Evolutionary conservation across 2,888 invertebrate species (phyloP).

Genomic region (Apamea monoglypha): DNA sequence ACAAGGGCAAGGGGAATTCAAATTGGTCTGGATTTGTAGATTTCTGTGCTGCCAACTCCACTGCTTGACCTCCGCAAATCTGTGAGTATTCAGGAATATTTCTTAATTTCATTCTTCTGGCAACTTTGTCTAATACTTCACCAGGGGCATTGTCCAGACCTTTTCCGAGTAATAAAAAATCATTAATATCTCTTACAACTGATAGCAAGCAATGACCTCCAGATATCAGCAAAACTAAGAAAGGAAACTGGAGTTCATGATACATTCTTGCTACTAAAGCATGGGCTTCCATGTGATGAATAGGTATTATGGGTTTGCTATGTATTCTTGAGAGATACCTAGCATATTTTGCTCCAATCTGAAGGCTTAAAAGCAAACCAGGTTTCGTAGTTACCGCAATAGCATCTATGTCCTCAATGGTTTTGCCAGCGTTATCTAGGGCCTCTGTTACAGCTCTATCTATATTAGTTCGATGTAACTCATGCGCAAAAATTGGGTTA

Average conservation of each 20-base stretch:
- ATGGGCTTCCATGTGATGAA: constrained; percentile 99
- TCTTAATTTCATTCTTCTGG: constrained; percentile 95
- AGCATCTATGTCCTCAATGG: constrained; percentile 93
- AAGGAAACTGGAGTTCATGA: constrained; percentile 94
- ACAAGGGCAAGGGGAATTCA: constrained; percentile 92
- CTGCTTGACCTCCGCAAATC: constrained; percentile 95
- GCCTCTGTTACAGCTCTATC: constrained; percentile 93
- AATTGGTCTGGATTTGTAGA: constrained; percentile 92
- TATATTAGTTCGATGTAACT: constrained; percentile 95
- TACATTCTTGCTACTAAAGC: constrained; percentile 96
- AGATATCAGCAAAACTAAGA: constrained; percentile 96
- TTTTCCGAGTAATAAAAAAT: constrained; percentile 95
- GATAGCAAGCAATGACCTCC: constrained; percentile 97
- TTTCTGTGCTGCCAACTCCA: constrained; percentile 94
- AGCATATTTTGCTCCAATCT: constrained; percentile 95
- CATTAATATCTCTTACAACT: constrained; percentile 93
- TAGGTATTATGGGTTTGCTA: constrained; percentile 96
- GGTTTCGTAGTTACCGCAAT: constrained; percentile 98
- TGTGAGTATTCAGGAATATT: constrained; percentile 93
- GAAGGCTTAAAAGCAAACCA: constrained; percentile 94
- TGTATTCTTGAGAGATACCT: constrained; percentile 92
- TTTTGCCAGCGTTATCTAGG: constrained; percentile 90
- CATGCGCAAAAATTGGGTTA: constrained; percentile 95
- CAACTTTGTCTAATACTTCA: constrained; percentile 97
- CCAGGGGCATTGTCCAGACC: constrained; percentile 97